Conservation (phyloP, 2,113 vertebrate species). For the Microcebus griseorufus region DNA sequence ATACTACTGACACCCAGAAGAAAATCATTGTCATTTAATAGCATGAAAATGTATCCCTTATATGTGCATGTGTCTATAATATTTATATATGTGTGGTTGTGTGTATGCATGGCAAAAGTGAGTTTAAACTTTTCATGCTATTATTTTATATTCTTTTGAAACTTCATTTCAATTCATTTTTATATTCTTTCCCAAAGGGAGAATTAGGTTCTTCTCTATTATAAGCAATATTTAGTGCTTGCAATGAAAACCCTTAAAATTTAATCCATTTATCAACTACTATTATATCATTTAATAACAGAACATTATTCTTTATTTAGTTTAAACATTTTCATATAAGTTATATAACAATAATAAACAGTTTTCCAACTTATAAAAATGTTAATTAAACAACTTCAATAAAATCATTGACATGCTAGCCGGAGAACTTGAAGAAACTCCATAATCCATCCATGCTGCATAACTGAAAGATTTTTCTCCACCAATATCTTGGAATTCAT, state of each 20-base stretch:
- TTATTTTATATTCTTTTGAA: background rate
- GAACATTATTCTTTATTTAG: background rate
- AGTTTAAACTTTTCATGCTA: background rate
- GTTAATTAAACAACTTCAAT: background rate
- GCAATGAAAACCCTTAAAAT: background rate
- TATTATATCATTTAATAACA: background rate
- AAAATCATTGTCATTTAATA: background rate
- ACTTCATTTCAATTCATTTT: conserved; percentile 6
- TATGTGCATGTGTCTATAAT: background rate
- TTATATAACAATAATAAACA: background rate
- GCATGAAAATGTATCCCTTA: background rate
- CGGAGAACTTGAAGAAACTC: background rate
- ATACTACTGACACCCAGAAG: background rate
- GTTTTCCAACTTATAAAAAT: background rate
- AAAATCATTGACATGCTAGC: background rate
- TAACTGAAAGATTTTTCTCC: background rate
- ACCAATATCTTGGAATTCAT: background rate
- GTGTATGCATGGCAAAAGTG: background rate
- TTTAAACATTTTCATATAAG: background rate
- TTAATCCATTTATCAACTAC: background rate
- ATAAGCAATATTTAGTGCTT: background rate
- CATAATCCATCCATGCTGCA: background rate
- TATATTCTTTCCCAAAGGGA: background rate
- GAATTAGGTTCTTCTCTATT: background rate
- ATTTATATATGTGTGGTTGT: background rate